Percentiles rank a stretch among this genome's conserved stretches.
phyloP scores from a whole-genome alignment of 2,113 vertebrate species.

The Gnathonemus echidnorhynchus region DNA sequence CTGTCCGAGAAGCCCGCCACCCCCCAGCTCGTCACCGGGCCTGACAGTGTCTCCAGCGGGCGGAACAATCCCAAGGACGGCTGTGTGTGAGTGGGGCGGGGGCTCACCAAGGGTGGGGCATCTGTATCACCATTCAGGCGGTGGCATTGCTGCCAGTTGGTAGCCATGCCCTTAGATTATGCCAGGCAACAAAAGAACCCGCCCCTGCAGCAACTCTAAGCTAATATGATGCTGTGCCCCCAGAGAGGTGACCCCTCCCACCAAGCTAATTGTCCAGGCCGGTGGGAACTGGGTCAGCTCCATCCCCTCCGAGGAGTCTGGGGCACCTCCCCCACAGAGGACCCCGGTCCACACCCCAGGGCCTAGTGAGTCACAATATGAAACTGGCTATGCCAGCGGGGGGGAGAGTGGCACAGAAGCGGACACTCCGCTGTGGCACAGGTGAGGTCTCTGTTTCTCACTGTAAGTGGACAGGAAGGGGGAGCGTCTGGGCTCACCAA shows the following conservation, averaged over 20 bases:
- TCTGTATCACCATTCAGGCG: not conserved
- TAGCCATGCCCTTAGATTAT: not conserved
- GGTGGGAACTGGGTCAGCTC: not conserved
- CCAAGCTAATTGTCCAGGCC: not conserved
- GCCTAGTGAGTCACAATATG: constrained; percentile 74
- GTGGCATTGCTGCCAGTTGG: not conserved
- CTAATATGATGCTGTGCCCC: not conserved
- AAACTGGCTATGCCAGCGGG: constrained; percentile 80
- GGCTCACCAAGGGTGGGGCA: not conserved
- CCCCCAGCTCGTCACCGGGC: constrained; percentile 44
- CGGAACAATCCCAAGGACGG: constrained; percentile 37
- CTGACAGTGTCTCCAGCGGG: constrained; percentile 42
- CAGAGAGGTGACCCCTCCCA: not conserved
- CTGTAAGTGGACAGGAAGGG: not conserved
- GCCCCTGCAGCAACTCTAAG: not conserved
- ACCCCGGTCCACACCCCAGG: constrained; percentile 44
- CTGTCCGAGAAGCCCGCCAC: constrained; percentile 59
- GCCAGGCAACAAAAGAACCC: not conserved
- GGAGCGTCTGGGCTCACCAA: too few species aligned
- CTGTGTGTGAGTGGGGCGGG: constrained; percentile 44
- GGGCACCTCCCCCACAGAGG: not conserved
- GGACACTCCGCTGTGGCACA: constrained; percentile 62
- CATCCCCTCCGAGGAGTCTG: not conserved
- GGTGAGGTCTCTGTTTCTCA: constrained; percentile 44
- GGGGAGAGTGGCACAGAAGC: constrained; percentile 69